Base-by-base conservation (phyloP, 2,888 invertebrate species). In the Brachyptera putata region DNA sequence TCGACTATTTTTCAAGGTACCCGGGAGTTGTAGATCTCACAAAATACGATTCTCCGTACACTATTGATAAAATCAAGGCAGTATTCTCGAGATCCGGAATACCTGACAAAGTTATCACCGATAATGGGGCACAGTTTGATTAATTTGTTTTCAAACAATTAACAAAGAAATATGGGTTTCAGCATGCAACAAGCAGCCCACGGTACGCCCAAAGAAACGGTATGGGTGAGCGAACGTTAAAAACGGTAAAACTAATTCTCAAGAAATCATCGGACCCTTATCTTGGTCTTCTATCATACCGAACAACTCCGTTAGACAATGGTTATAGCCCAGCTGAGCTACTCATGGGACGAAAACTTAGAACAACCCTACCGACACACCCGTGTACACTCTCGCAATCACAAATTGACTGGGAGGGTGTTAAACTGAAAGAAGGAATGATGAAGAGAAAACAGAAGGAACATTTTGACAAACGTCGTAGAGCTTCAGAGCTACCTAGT, bases 81-180 rank as follows among this genome's bases (percentile, higher is more conserved):
- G 58, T 67, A 1, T 67, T 68, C 57, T 63, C 56, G 72, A 67
- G 1, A 75, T 74, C 67, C 74, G 66, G 68, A 22, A 61, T 67
- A 16, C 66, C 67, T 1, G 65, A 66, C 49, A 62, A 60, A 2
- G 61, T 67, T 3, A 50, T 63, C 21, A 64, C 64, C 26, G 67
- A 67, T 56, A 67, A 66, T 37, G 66, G 66, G 4, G 53, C 64
- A 1, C 68, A 68, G 55, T 68, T 68, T 74, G 64, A 73, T 73
- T 46, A 26, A 26, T 61, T 60, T 3, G 56, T 24, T 13, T 69
- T 66, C 34, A 1, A 16, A 2, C 24, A 65, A 55, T 68, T 67
- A 46, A 62, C 66, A 7, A 48, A 58, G 26, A 60, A 64, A 21
- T 66, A 66, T 46, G 65, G 65, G 24, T 67, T 69, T 50, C 9